A percentile compares a stretch with the other conserved stretches of the same genome.
phyloP scores from a whole-genome alignment of 2,113 vertebrate species.

The Vulpes vulpes region DNA sequence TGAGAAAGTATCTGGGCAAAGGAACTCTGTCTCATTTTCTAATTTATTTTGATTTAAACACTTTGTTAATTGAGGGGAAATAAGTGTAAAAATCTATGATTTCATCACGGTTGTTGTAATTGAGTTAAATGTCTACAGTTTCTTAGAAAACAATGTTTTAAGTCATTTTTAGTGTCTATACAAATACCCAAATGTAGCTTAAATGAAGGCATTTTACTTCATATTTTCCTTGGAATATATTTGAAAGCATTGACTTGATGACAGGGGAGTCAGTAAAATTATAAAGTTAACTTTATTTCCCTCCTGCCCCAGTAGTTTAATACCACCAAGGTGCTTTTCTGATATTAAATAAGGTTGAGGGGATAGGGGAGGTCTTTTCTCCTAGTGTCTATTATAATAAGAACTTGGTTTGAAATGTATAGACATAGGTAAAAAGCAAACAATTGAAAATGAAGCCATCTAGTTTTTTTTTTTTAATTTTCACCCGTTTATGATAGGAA shows the following conservation, averaged over 20 bases:
- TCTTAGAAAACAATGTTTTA: neutral
- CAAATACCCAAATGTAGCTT: neutral
- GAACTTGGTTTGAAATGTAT: neutral
- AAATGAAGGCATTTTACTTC: neutral
- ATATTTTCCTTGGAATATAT: neutral
- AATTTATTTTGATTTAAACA: slow-evolving; percentile 37
- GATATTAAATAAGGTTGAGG: too few relatives aligned
- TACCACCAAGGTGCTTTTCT: neutral
- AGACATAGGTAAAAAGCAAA: neutral
- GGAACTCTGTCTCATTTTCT: slow-evolving; percentile 12
- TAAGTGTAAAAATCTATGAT: neutral
- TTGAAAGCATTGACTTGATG: neutral
- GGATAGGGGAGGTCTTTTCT: neutral
- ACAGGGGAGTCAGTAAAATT: neutral
- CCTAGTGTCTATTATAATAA: neutral
- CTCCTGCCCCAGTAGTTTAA: neutral
- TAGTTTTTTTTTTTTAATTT: too few relatives aligned
- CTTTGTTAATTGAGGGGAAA: neutral
- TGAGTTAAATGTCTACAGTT: neutral
- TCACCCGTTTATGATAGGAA: too few relatives aligned
- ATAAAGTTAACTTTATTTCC: neutral
- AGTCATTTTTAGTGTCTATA: neutral
- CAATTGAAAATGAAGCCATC: neutral
- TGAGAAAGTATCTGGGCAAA: neutral
- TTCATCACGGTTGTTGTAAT: neutral